Evolutionary conservation across 2,113 vertebrate species (phyloP).

Genomic region (Megaceryle torquata): DNA sequence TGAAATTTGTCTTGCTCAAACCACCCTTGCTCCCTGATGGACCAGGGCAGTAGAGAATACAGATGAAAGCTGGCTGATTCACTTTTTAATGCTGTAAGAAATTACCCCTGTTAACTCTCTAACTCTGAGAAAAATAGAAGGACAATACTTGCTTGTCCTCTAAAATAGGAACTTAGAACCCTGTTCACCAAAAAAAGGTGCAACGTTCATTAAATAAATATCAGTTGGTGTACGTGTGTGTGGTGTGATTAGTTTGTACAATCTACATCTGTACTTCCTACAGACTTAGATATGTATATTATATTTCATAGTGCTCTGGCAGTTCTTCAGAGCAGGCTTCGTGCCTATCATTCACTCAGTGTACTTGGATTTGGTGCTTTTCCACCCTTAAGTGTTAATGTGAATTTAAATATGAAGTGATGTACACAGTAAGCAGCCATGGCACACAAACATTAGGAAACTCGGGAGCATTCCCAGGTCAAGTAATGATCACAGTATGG

Average conservation of each 20-base stretch:
- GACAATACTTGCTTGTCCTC: not conserved
- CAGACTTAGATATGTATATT: not conserved
- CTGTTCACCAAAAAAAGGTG: not conserved
- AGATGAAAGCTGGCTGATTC: not conserved
- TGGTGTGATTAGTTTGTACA: not conserved
- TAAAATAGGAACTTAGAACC: not conserved
- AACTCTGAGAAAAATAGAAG: not conserved
- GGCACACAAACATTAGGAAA: not conserved
- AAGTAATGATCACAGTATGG: not conserved
- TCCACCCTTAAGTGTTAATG: not conserved
- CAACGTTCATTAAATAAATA: not conserved
- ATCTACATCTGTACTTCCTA: not conserved
- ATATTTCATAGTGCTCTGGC: not conserved
- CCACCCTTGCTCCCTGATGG: not conserved
- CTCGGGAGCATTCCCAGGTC: not conserved
- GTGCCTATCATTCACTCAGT: not conserved
- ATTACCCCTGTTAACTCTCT: not conserved
- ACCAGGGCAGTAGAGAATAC: not conserved
- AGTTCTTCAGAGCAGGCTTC: not conserved
- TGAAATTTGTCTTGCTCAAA: constrained; percentile 32
- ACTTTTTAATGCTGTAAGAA: not conserved
- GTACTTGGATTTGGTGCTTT: not conserved
- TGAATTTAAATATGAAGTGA: not conserved
- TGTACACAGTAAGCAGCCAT: not conserved
- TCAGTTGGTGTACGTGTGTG: accelerated